phyloP scores from a whole-genome alignment of 2,113 vertebrate genomes.

The Corapipo altera region DNA sequence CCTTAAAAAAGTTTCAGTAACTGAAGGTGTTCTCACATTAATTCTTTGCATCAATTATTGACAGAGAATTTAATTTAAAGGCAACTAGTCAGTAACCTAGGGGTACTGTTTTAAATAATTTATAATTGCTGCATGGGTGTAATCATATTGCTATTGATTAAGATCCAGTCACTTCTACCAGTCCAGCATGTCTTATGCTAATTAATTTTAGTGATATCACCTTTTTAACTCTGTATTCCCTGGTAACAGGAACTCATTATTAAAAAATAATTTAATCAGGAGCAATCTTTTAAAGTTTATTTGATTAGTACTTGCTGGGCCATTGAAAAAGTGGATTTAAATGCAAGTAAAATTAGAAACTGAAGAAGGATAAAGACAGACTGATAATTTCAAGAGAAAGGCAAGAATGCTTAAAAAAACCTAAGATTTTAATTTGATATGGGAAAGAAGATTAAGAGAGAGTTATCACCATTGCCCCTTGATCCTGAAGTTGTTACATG shows the following conservation, averaged over 20 bases:
- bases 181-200: slow-evolving; percentile 87
- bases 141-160: slow-evolving; percentile 98
- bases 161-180: slow-evolving; percentile 84
- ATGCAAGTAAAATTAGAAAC: slow-evolving; percentile 26
- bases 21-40: slow-evolving; percentile 93
- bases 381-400: slow-evolving; percentile 4
- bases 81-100: slow-evolving; percentile 92
- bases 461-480: neutral
- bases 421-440: neutral
- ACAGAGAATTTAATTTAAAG: slow-evolving; percentile 97
- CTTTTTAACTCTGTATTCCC: slow-evolving; percentile 82
- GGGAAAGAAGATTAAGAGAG: slow-evolving; percentile 8
- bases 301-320: slow-evolving; percentile 56
- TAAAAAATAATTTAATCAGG: slow-evolving; percentile 77
- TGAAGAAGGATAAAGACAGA: neutral
- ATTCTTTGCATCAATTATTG: slow-evolving; percentile 99
- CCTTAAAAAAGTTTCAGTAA: slow-evolving; percentile 84
- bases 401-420: neutral
- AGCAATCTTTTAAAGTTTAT: slow-evolving; percentile 64
- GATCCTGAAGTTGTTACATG: neutral
- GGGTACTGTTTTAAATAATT: slow-evolving; percentile 96
- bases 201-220: slow-evolving; percentile 79
- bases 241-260: slow-evolving; percentile 79
- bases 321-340: slow-evolving; percentile 34
- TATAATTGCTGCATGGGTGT: slow-evolving; percentile 88